These are phyloP conservation scores for Drosophila anomalipes DNA, from an alignment of 2,888 invertebrate species.

Conservation along the genomic window DNA sequence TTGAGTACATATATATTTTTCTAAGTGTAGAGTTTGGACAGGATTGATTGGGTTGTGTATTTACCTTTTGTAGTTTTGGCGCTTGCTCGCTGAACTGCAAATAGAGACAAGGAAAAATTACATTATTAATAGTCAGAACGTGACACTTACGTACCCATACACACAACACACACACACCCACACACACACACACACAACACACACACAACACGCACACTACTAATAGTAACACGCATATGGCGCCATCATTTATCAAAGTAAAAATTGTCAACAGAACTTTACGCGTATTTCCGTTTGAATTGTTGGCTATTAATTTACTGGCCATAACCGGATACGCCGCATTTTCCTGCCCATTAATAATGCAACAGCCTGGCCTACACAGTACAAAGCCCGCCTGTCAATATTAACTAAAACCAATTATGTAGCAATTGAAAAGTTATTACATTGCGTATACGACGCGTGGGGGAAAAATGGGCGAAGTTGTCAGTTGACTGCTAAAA, in stretches of 20 bases:
- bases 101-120: slow-evolving; percentile 73
- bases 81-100: slow-evolving; percentile 67
- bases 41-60: slow-evolving; percentile 15
- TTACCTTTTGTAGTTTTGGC: slow-evolving; percentile 50
- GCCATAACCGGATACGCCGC: slow-evolving; percentile 56
- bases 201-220: neutral
- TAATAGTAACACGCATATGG: slow-evolving; percentile 19
- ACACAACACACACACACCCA: too few relatives aligned
- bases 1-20: neutral
- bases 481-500: slow-evolving; percentile 28
- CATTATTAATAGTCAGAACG: slow-evolving; percentile 73
- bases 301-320: slow-evolving; percentile 66
- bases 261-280: slow-evolving; percentile 60
- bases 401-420: slow-evolving; percentile 78
- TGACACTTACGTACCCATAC: slow-evolving; percentile 57
- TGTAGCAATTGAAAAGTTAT: slow-evolving; percentile 65
- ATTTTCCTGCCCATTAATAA: slow-evolving; percentile 70
- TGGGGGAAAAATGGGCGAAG: slow-evolving; percentile 2
- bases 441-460: slow-evolving; percentile 70
- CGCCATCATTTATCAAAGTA: slow-evolving; percentile 68
- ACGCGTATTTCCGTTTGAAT: slow-evolving; percentile 69
- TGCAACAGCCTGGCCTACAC: slow-evolving; percentile 68
- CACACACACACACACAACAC: slow-evolving; percentile 5
- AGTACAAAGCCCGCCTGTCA: slow-evolving; percentile 52
- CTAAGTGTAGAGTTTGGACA: neutral